These are phyloP conservation scores for Peromyscus aztecus DNA, from an alignment of 2,797 vertebrate genomes.

Conservation along the genomic window DNA sequence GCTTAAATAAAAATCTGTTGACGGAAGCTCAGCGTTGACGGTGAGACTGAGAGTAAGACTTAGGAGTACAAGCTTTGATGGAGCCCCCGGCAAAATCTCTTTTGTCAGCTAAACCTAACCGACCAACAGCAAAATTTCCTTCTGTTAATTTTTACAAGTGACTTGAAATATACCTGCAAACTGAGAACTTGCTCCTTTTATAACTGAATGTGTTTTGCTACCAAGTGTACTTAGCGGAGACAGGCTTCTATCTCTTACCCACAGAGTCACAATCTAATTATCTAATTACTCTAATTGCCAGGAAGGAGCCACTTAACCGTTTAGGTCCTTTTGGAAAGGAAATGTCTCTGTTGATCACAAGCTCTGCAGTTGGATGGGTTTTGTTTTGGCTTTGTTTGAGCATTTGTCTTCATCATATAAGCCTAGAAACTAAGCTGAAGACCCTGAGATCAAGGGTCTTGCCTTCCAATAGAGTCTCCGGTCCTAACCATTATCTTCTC, in stretches of 20 bases:
- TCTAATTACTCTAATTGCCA: constrained; percentile 80
- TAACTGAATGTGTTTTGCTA: constrained; percentile 68
- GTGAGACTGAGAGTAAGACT: constrained; percentile 82
- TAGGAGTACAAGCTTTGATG: constrained; percentile 90
- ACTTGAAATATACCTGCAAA: constrained; percentile 77
- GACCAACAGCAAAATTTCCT: constrained; percentile 86
- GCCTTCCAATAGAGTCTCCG: background rate
- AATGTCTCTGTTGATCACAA: constrained; percentile 41
- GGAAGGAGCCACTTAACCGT: constrained; percentile 77
- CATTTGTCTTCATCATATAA: constrained; percentile 34
- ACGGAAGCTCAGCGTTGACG: constrained; percentile 67
- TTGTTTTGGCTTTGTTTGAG: background rate
- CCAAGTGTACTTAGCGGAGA: constrained; percentile 71
- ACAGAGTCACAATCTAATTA: constrained; percentile 78
- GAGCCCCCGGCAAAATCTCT: constrained; percentile 89
- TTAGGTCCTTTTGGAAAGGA: constrained; percentile 66
- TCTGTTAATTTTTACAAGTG: constrained; percentile 82
- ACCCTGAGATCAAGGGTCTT: background rate
- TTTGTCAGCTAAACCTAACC: constrained; percentile 85
- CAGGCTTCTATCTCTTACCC: constrained; percentile 68
- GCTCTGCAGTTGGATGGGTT: constrained; percentile 34
- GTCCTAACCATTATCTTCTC: background rate
- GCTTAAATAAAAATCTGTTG: constrained; percentile 89
- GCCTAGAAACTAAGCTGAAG: constrained; percentile 31
- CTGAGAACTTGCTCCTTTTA: constrained; percentile 67